phyloP scores from a whole-genome alignment of 1,140 invertebrate genomes.

The Semibalanus balanoides region DNA sequence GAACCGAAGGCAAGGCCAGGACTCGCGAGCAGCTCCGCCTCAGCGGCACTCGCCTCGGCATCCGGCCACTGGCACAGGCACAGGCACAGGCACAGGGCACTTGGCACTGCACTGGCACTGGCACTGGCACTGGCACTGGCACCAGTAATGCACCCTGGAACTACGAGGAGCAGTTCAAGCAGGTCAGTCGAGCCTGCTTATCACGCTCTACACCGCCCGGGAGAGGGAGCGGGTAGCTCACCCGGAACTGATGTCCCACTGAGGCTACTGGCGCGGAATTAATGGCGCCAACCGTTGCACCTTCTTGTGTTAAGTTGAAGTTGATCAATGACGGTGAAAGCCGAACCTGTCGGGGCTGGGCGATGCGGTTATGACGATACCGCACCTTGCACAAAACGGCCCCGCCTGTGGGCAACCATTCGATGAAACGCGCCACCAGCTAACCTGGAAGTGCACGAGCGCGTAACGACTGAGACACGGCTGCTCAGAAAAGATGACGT shows the following conservation, averaged over 20 bases:
- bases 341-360: not conserved
- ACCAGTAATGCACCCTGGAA: not conserved
- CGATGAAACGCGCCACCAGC: not conserved
- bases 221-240: too few species aligned
- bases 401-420: not conserved
- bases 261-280: too few species aligned
- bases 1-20: not conserved
- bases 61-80: not conserved
- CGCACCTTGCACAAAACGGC: not conserved
- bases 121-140: not conserved
- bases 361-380: not conserved
- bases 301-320: not conserved
- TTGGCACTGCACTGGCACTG: too few species aligned
- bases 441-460: not conserved
- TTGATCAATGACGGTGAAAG: not conserved
- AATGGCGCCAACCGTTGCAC: too few species aligned
- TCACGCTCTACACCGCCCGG: too few species aligned
- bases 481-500: not conserved
- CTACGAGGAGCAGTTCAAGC: conserved; percentile 5
- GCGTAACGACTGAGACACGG: not conserved
- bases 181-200: not conserved
- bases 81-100: too few species aligned
- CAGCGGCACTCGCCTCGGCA: not conserved
- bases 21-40: not conserved
- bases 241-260: too few species aligned